A percentile compares a stretch with the other conserved stretches of the same genome.
phyloP scores from a whole-genome alignment of 1,140 invertebrate species.

The Hypothenemus hampei region DNA sequence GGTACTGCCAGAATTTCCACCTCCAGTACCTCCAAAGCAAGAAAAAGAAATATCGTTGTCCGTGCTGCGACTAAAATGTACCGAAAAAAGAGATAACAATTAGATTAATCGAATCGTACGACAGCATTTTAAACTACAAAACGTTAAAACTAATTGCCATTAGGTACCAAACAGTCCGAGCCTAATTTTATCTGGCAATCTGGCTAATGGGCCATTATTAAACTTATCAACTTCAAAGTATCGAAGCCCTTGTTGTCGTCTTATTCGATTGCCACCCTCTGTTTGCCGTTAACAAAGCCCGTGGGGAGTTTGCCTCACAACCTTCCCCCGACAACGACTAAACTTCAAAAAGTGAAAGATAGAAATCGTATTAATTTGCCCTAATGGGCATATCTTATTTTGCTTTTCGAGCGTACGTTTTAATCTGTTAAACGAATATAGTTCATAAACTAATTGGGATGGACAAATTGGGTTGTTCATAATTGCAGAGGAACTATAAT shows the following conservation, averaged over 20 bases:
- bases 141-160: slow-evolving; percentile 27
- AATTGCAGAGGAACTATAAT: no score
- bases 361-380: slow-evolving; percentile 32
- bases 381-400: slow-evolving; percentile 33
- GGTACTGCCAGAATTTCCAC: slow-evolving; percentile 42
- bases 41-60: slow-evolving; percentile 53
- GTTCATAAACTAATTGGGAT: no score
- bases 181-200: slow-evolving; percentile 34
- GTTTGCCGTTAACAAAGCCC: slow-evolving; percentile 36
- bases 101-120: slow-evolving; percentile 2
- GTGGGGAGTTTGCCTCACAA: slow-evolving; percentile 12
- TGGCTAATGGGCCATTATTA: slow-evolving; percentile 41
- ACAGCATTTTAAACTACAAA: slow-evolving; percentile 18
- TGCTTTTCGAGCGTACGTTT: no score
- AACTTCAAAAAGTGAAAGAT: slow-evolving; percentile 34
- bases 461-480: no score
- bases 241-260: slow-evolving; percentile 28
- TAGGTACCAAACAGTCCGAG: slow-evolving; percentile 23
- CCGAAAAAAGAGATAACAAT: not conserved
- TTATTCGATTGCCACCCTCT: slow-evolving; percentile 40
- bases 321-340: not conserved
- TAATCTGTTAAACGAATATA: no score
- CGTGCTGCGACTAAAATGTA: slow-evolving; percentile 48
- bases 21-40: slow-evolving; percentile 50
- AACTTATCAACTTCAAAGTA: slow-evolving; percentile 39